Percentiles rank a stretch among this genome's conserved stretches.
These are phyloP conservation scores for Peromyscus melanophrys DNA, from an alignment of 2,797 vertebrate species.

Conservation along the genomic window DNA sequence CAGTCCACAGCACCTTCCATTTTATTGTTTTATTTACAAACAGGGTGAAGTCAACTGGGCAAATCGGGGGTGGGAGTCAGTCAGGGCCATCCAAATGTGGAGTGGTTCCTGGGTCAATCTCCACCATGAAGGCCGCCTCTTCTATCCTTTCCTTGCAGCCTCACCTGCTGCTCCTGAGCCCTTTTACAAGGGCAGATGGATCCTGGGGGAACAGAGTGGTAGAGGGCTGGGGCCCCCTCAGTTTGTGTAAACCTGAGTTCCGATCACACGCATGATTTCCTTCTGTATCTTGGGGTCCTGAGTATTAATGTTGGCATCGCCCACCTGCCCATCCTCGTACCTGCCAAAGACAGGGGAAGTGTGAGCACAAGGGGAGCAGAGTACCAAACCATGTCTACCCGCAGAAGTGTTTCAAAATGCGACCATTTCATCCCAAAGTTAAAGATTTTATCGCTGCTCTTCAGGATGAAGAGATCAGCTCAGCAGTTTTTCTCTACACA, in stretches of 20 bases:
- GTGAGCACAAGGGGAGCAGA: constrained; percentile 29
- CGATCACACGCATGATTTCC: constrained; percentile 99
- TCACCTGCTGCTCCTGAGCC: constrained; percentile 72
- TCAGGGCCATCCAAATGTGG: constrained; percentile 76
- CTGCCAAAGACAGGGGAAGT: constrained; percentile 87
- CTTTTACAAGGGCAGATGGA: constrained; percentile 77
- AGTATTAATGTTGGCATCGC: constrained; percentile 99
- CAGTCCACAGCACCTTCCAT: constrained; percentile 81
- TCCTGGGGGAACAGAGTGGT: constrained; percentile 40
- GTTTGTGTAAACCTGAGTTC: constrained; percentile 99
- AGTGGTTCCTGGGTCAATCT: constrained; percentile 68
- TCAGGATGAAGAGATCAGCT: background rate
- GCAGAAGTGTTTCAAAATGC: background rate
- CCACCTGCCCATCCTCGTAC: constrained; percentile 99
- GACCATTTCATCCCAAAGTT: constrained; percentile 41
- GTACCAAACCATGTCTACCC: background rate
- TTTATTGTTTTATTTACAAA: constrained; percentile 86
- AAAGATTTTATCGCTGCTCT: constrained; percentile 35
- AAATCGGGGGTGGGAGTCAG: constrained; percentile 55
- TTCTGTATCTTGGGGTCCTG: constrained; percentile 99
- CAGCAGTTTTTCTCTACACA: constrained; percentile 29
- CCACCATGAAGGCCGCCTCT: constrained; percentile 72
- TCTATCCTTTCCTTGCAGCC: constrained; percentile 62
- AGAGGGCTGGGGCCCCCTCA: constrained; percentile 89
- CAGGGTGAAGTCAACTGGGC: constrained; percentile 80